Evolutionary conservation across 2,113 vertebrate species (phyloP).

Genomic region (Toxotes chatareus): DNA sequence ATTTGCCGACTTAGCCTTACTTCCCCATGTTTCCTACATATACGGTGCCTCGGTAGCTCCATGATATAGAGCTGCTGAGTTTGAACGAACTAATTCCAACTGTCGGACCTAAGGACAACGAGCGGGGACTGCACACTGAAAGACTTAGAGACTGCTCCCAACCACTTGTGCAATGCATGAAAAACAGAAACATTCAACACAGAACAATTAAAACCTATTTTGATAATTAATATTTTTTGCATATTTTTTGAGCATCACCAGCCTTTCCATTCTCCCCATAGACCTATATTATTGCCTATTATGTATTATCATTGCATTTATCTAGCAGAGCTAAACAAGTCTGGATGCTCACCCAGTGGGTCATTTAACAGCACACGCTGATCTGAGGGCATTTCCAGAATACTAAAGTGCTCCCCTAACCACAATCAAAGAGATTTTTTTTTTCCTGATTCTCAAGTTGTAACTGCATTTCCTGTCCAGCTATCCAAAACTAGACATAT

Average conservation of each 20-base stretch:
- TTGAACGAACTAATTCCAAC: neutral
- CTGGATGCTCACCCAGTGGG: neutral
- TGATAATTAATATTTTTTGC: neutral
- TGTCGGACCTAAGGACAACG: too few species aligned
- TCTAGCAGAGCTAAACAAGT: neutral
- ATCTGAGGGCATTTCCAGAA: neutral
- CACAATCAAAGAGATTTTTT: neutral
- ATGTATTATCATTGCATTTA: neutral
- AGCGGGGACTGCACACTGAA: neutral
- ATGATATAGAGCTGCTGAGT: neutral
- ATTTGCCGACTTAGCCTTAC: neutral
- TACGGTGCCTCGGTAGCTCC: neutral
- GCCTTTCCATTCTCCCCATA: neutral
- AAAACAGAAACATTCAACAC: neutral
- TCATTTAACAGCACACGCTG: neutral
- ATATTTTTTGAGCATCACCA: neutral
- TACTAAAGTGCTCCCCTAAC: neutral
- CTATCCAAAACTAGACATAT: neutral
- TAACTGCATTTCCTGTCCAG: neutral
- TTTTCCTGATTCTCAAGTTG: neutral
- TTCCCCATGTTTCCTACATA: neutral
- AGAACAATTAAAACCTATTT: neutral
- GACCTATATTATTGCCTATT: neutral
- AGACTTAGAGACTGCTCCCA: neutral
- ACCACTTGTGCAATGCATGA: neutral